These are phyloP conservation scores for Montipora capitata DNA, from an alignment of 92 coral and sea anemone species.

Conservation along the genomic window DNA sequence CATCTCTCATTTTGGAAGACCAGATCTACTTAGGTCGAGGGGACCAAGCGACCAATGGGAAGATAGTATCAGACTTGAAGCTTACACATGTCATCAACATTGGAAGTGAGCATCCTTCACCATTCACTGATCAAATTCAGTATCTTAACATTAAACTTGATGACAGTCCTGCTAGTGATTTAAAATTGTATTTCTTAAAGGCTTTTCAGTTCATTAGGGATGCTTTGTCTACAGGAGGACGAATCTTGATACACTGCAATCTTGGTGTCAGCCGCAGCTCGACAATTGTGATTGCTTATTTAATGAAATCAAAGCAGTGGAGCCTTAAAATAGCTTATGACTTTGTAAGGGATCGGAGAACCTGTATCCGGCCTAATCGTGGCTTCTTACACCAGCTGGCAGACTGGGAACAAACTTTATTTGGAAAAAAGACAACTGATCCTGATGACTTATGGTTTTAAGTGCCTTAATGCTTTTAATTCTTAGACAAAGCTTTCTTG, in stretches of 20 bases:
- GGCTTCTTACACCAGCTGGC: conserved; percentile 92
- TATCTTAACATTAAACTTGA: conserved; percentile 94
- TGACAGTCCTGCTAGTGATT: conserved; percentile 89
- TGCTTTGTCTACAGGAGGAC: conserved; percentile 84
- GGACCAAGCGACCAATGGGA: conserved; percentile 90
- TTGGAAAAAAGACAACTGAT: conserved; percentile 88
- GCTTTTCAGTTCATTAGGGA: conserved; percentile 81
- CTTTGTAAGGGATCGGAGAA: conserved; percentile 87
- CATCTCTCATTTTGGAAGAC: conserved; percentile 86
- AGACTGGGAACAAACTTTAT: conserved; percentile 83
- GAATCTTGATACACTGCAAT: conserved; percentile 95
- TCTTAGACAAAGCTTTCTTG: background rate
- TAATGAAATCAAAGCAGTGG: conserved; percentile 91
- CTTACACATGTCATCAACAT: conserved; percentile 94
- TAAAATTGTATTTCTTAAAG: conserved; percentile 83
- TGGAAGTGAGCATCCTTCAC: conserved; percentile 87
- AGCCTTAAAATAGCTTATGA: conserved; percentile 86
- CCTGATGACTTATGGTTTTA: conserved; percentile 96
- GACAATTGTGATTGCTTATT: conserved; percentile 87
- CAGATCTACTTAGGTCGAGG: conserved; percentile 96
- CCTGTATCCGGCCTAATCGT: conserved; percentile 94
- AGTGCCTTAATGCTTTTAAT: background rate
- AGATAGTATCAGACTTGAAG: conserved; percentile 79
- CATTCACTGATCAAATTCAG: conserved; percentile 88
- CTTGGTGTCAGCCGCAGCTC: conserved; percentile 99